Evolutionary conservation across 2,113 vertebrate genomes (phyloP).

Genomic region (Cheilinus undulatus): DNA sequence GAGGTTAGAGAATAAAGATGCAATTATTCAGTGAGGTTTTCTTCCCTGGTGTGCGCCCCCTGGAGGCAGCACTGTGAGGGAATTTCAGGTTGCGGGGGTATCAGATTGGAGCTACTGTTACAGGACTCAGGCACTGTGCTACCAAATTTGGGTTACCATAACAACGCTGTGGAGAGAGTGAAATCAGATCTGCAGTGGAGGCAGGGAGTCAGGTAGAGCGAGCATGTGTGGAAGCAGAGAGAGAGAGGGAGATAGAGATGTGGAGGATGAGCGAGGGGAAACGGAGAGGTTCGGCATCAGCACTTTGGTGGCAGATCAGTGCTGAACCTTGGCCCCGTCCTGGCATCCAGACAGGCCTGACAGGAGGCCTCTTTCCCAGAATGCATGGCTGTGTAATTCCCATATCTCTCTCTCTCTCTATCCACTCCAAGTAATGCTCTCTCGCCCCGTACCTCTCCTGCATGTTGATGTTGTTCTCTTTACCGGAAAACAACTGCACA

Average conservation of each 20-base stretch:
- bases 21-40: too few relatives aligned
- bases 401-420: not conserved
- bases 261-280: conserved; percentile 11
- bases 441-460: not conserved
- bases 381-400: conserved; percentile 18
- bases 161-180: conserved; percentile 44
- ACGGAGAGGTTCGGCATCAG: conserved; percentile 49
- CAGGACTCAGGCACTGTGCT: conserved; percentile 1
- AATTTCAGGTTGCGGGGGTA: not conserved
- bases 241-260: conserved; percentile 23
- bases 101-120: not conserved
- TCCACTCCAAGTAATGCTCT: not conserved
- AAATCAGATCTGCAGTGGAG: conserved; percentile 45
- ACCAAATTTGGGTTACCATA: conserved; percentile 55
- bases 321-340: conserved; percentile 52
- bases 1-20: not conserved
- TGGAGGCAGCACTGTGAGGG: not conserved
- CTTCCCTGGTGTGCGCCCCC: not conserved
- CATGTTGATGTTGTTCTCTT: not conserved
- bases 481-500: not conserved
- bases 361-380: conserved; percentile 36
- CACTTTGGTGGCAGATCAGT: conserved; percentile 48
- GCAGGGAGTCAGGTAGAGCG: conserved; percentile 23
- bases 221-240: conserved; percentile 42
- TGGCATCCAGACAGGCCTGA: conserved; percentile 38